A percentile compares a stretch with the other conserved stretches of the same genome.
Evolutionary conservation across 2,888 invertebrate species (phyloP).

Genomic region (Pherbina coryleti): DNA sequence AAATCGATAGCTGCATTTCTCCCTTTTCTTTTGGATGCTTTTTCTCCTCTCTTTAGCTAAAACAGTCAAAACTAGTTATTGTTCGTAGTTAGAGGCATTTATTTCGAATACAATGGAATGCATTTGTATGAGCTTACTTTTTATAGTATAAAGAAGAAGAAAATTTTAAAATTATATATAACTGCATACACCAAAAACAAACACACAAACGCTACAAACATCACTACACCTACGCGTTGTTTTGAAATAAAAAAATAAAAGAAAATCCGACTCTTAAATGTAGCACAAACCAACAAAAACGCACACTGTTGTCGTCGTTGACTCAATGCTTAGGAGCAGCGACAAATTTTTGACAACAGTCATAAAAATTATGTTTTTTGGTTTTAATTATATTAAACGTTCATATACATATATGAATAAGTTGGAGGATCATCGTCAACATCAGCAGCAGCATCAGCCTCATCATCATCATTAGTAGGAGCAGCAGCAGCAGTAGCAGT

Average conservation of each 20-base stretch:
- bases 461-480: background rate
- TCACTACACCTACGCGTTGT: conserved; percentile 22
- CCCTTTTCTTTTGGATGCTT: too few relatives aligned
- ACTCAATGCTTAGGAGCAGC: background rate
- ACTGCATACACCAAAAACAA: background rate
- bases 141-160: background rate
- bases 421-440: conserved; percentile 4
- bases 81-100: background rate
- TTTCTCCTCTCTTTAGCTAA: too few relatives aligned
- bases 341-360: background rate
- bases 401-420: conserved; percentile 9
- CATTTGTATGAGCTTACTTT: background rate
- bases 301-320: background rate
- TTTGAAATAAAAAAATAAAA: background rate
- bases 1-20: too few relatives aligned
- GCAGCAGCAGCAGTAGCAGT: background rate
- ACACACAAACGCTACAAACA: background rate
- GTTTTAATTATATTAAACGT: background rate
- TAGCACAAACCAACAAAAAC: background rate
- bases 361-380: background rate
- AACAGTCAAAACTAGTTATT: background rate
- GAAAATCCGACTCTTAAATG: background rate
- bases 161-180: background rate
- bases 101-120: background rate
- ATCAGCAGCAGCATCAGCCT: background rate